Evolutionary conservation across 2,113 vertebrate genomes (phyloP).

Genomic region (human (Homo sapiens)): DNA sequence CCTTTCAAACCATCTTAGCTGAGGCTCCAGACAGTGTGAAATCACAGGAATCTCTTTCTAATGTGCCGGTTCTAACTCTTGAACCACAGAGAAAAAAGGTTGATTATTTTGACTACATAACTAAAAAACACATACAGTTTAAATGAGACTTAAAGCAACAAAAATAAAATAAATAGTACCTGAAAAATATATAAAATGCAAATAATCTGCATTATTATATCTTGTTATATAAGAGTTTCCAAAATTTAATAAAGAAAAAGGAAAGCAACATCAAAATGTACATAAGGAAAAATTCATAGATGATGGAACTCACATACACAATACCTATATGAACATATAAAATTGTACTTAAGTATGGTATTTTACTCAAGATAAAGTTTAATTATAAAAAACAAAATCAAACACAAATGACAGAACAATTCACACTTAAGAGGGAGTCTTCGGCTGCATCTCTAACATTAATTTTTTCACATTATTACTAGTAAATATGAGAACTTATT

Average conservation of each 20-base stretch:
- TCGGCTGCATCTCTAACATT: neutral
- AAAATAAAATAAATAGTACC: neutral
- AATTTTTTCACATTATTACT: neutral
- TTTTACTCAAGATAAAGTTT: neutral
- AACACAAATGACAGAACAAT: neutral
- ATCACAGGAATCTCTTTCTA: neutral
- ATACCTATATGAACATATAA: neutral
- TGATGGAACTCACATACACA: neutral
- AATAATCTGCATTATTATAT: neutral
- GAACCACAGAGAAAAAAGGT: neutral
- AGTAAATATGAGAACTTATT: neutral
- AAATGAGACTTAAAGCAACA: neutral
- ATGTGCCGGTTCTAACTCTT: neutral
- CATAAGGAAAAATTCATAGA: neutral
- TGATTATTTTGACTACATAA: neutral
- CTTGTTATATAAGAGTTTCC: neutral
- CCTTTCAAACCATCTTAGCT: neutral
- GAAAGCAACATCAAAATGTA: neutral
- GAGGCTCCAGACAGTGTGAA: neutral
- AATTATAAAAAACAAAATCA: neutral
- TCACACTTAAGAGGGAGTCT: neutral
- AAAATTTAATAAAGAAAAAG: neutral
- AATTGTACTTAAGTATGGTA: neutral
- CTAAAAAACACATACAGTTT: neutral
- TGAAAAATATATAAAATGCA: neutral